Conservation (phyloP, 2,888 invertebrate species). For the Spisula subtruncata region DNA sequence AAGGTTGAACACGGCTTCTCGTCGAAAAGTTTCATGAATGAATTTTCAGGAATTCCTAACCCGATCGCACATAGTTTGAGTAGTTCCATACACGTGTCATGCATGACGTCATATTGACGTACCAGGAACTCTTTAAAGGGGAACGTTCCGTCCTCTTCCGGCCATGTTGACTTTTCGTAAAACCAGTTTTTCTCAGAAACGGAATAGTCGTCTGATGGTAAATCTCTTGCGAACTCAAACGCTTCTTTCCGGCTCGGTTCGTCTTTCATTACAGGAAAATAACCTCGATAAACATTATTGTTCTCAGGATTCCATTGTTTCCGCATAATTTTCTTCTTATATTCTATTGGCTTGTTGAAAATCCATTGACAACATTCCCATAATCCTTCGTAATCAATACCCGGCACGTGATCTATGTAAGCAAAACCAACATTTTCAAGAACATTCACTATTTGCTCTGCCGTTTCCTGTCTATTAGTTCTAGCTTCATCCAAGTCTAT, state of each 20-base stretch:
- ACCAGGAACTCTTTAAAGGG: constrained; percentile 71
- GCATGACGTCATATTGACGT: constrained; percentile 69
- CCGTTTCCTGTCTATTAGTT: constrained; percentile 64
- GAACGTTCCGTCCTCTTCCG: constrained; percentile 71
- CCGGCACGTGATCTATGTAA: constrained; percentile 76
- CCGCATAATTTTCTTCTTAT: constrained; percentile 69
- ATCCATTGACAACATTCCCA: constrained; percentile 75
- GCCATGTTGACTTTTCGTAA: constrained; percentile 74
- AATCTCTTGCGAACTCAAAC: constrained; percentile 75
- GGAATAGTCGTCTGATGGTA: constrained; percentile 59
- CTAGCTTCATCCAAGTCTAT: constrained; percentile 72
- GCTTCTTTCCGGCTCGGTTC: constrained; percentile 79
- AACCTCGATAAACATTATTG: constrained; percentile 77
- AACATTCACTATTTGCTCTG: constrained; percentile 71
- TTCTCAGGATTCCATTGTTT: constrained; percentile 77
- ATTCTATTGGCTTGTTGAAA: constrained; percentile 71
- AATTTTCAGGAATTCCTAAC: constrained; percentile 73
- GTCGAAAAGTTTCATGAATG: constrained; percentile 73
- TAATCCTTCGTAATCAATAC: constrained; percentile 72
- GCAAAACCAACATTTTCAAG: constrained; percentile 78
- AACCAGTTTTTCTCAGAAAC: constrained; percentile 70
- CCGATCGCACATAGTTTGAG: constrained; percentile 73
- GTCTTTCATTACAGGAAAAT: constrained; percentile 75
- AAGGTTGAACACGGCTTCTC: constrained; percentile 76
- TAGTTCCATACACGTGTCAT: constrained; percentile 74